These are phyloP conservation scores for Arenicola marina DNA, from an alignment of 2,888 invertebrate genomes.

Conservation along the genomic window DNA sequence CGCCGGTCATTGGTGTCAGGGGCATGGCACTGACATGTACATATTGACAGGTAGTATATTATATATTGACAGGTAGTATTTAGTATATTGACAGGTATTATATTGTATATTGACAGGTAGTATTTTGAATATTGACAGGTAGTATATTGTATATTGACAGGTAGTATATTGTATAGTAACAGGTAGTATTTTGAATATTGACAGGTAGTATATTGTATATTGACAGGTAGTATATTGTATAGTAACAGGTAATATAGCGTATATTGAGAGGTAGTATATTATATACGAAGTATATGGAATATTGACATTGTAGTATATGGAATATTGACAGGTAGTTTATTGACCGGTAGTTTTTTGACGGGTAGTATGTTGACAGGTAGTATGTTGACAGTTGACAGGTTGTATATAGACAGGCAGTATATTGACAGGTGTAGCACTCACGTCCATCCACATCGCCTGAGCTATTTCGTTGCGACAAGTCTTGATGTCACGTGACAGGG, in stretches of 20 bases:
- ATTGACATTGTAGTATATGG: not conserved
- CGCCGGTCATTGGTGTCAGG: too few relatives aligned
- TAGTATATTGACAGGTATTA: too few relatives aligned
- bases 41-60: too few relatives aligned
- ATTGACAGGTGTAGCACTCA: too few relatives aligned
- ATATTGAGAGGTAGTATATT: not conserved
- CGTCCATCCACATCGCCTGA: constrained; percentile 79
- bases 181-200: too few relatives aligned
- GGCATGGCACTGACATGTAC: too few relatives aligned
- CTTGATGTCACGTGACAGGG: constrained; percentile 69
- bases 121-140: not conserved
- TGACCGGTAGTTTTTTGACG: not conserved
- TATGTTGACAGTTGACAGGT: too few relatives aligned
- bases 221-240: too few relatives aligned
- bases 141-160: not conserved
- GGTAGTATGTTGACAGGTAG: not conserved
- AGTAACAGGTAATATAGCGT: not conserved
- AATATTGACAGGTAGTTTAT: not conserved
- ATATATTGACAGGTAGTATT: too few relatives aligned
- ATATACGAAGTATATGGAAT: not conserved
- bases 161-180: not conserved
- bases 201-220: not conserved
- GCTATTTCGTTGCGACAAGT: constrained; percentile 79
- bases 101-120: not conserved
- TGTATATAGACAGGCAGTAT: not conserved